phyloP scores from a whole-genome alignment of 2,113 vertebrate genomes.

The Sigmodon hispidus region DNA sequence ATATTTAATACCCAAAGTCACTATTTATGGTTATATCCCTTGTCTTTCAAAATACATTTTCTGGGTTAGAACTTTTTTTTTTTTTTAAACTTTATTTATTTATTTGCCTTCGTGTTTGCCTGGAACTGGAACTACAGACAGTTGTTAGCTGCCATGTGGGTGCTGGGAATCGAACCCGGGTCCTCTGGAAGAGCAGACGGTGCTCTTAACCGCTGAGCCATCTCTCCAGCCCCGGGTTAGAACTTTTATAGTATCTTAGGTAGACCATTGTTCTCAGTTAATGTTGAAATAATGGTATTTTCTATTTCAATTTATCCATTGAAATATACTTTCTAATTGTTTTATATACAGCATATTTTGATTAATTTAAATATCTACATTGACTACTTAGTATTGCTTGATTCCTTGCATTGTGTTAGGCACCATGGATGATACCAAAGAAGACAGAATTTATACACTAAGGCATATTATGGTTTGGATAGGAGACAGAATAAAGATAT shows the following conservation, averaged over 20 bases:
- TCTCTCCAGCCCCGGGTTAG: too few species aligned
- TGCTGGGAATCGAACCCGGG: too few species aligned
- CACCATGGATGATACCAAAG: not conserved
- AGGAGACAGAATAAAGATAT: not conserved
- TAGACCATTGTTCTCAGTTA: not conserved
- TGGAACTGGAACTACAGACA: too few species aligned
- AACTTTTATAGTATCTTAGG: not conserved
- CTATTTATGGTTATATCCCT: not conserved
- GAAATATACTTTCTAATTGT: not conserved
- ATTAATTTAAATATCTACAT: not conserved
- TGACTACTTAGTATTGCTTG: not conserved
- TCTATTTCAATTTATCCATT: not conserved
- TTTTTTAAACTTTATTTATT: too few species aligned
- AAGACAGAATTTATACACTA: not conserved
- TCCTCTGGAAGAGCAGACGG: too few species aligned
- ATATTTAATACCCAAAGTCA: too few species aligned
- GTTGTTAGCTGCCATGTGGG: too few species aligned
- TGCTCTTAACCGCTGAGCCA: too few species aligned
- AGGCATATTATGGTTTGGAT: not conserved
- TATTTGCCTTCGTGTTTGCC: too few species aligned
- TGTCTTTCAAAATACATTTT: slow-evolving; percentile 22
- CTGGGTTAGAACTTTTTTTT: not conserved
- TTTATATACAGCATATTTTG: not conserved
- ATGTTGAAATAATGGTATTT: not conserved
- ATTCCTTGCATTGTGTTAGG: not conserved